These are phyloP conservation scores for Scolopax rusticola DNA, from an alignment of 2,797 vertebrate genomes.

Conservation along the genomic window DNA sequence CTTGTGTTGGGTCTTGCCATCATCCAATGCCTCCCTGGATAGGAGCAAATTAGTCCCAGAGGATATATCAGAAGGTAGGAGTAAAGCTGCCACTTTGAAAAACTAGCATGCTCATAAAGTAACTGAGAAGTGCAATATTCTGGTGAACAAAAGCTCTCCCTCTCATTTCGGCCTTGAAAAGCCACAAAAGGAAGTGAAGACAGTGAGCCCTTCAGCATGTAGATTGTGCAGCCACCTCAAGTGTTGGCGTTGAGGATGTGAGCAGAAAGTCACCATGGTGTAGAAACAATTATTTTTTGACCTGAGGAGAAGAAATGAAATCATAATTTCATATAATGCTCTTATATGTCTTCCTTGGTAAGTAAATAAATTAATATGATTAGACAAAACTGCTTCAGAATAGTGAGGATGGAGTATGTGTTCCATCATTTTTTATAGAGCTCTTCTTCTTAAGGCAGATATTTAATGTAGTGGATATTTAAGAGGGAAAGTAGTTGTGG, in stretches of 20 bases:
- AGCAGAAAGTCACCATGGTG: neutral
- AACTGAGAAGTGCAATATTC: neutral
- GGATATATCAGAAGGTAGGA: neutral
- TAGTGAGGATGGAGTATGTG: neutral
- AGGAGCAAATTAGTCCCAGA: neutral
- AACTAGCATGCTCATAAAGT: neutral
- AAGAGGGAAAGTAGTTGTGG: neutral
- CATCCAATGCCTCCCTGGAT: neutral
- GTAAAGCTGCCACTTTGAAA: neutral
- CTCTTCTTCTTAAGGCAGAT: neutral
- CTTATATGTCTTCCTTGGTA: neutral
- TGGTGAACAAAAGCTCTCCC: neutral
- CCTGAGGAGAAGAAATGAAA: neutral
- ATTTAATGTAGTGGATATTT: neutral
- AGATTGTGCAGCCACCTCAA: neutral
- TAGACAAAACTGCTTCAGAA: neutral
- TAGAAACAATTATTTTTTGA: neutral
- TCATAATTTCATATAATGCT: neutral
- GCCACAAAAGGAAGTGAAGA: slow-evolving; percentile 62
- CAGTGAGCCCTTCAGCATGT: neutral
- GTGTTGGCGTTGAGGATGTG: neutral
- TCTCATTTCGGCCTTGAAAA: slow-evolving; percentile 21
- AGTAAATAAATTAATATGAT: neutral
- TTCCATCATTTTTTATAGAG: neutral
- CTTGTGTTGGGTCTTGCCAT: neutral